phyloP scores from a whole-genome alignment of 2,797 vertebrate species.

The Otolemur crassicaudatus region DNA sequence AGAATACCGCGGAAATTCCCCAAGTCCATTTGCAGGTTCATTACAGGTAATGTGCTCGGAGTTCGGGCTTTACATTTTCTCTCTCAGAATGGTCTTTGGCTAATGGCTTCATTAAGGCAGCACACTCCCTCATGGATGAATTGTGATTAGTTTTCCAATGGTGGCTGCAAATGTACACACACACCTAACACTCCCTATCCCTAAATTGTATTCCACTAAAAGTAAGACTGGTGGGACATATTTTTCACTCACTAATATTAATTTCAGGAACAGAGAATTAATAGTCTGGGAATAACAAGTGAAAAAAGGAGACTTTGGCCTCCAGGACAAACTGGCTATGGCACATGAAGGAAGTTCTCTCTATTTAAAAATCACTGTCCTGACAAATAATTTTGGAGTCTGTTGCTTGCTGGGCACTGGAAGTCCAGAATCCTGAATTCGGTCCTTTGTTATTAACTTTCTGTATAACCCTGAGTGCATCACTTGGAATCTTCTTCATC shows the following conservation, averaged over 20 bases:
- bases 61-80: neutral
- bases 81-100: neutral
- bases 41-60: slow-evolving; percentile 57
- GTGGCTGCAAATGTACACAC: neutral
- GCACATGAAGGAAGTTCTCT: fast-evolving
- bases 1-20: slow-evolving; percentile 50
- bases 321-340: fast-evolving
- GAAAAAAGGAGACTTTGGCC: fast-evolving
- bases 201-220: neutral
- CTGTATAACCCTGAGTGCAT: fast-evolving
- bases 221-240: neutral
- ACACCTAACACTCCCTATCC: neutral
- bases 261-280: no score
- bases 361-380: neutral
- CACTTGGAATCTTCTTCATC: neutral
- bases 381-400: fast-evolving
- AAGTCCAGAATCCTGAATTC: neutral
- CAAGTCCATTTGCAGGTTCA: slow-evolving; percentile 39
- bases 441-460: neutral
- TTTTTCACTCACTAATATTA: fast-evolving
- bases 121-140: slow-evolving; percentile 37
- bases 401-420: neutral
- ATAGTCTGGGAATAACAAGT: neutral
- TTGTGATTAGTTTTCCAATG: slow-evolving; percentile 67
- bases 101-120: slow-evolving; percentile 77